Conservation (phyloP, 2,888 invertebrate species). For the Melolontha melolontha region DNA sequence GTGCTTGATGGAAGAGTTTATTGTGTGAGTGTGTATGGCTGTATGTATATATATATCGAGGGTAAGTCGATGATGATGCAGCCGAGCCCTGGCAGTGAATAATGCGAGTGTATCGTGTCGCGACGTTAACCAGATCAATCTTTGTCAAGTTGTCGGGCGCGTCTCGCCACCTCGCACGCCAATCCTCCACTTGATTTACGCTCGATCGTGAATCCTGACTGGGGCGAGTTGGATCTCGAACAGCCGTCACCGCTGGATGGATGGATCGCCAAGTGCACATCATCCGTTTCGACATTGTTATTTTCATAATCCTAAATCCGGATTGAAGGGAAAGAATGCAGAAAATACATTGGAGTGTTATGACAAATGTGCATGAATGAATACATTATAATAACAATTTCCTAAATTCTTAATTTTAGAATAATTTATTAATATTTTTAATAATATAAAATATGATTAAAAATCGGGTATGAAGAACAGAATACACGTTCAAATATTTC, state of each 20-base stretch:
- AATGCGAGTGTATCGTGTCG: constrained; percentile 61
- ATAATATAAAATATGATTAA: too few species aligned
- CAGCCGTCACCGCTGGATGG: constrained; percentile 28
- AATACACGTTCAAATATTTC: too few species aligned
- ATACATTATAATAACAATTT: too few species aligned
- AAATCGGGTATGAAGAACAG: too few species aligned
- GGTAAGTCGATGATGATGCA: constrained; percentile 43
- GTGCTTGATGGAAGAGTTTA: constrained; percentile 35
- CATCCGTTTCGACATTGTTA: too few species aligned
- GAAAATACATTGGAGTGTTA: too few species aligned
- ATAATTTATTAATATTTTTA: too few species aligned
- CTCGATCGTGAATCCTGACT: constrained; percentile 54
- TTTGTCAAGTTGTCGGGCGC: constrained; percentile 57
- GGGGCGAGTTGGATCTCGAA: constrained; percentile 46
- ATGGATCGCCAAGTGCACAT: too few species aligned
- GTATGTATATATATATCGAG: background rate
- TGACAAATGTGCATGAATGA: too few species aligned
- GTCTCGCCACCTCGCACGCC: constrained; percentile 60
- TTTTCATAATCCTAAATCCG: too few species aligned
- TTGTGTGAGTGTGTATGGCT: background rate
- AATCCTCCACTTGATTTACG: constrained; percentile 62
- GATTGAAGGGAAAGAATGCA: too few species aligned
- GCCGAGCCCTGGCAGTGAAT: constrained; percentile 57
- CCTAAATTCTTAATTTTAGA: too few species aligned
- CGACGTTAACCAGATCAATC: constrained; percentile 61